Base-by-base conservation (phyloP, 2,888 invertebrate species). In the Standfussiana lucernea region DNA sequence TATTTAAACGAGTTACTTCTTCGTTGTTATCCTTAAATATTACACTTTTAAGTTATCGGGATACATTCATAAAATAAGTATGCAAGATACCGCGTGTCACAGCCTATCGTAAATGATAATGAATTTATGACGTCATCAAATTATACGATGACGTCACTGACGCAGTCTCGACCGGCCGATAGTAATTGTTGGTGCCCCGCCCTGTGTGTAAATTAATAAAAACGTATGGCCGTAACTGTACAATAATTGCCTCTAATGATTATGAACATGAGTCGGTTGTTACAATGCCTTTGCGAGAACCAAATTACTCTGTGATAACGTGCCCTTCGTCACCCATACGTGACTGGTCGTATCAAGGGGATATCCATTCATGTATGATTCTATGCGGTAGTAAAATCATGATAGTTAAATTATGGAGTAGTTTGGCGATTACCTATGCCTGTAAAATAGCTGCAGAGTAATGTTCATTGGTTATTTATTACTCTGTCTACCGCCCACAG, bases 161-260 rank as follows among this genome's bases (percentile, higher is more conserved):
- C 71, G 32, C 37, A 70, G 37, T 53, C 18, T 37, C 71, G 53
- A 56, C 32, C 45, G 64, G 40, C 47, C 40, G 64, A 53, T n/a
- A n/a, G 40, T 62, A 62, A 62, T 37, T 68, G 42, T 53, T 56
- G 56, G 13, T 62, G 61, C n/a, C 62, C 35, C 50, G 11, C 69
- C 77, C 28, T 40, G n/a, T 21, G 35, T 53, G 53, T 68, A 32
- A 62, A 53, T 77, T 21, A 74, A 21, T 66, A 37, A 35, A 35
- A 76, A 69, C 37, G 24, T 50, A 40, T 32, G 56, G 40, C 45
- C 45, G 21, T 77, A 64, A 77, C 28, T 50, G 50, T 45, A 53
- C 35, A 68, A 45, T 64, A 50, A 62, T 35, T 53, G 28, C 32
- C 24, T 40, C 32, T 11, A 8, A 32, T 40, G 28, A 50, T 66